Evolutionary conservation across 92 coral and sea anemone species (phyloP), one percentile per base, ranked within the genome.

Genomic region (Meandrina meandrites): DNA sequence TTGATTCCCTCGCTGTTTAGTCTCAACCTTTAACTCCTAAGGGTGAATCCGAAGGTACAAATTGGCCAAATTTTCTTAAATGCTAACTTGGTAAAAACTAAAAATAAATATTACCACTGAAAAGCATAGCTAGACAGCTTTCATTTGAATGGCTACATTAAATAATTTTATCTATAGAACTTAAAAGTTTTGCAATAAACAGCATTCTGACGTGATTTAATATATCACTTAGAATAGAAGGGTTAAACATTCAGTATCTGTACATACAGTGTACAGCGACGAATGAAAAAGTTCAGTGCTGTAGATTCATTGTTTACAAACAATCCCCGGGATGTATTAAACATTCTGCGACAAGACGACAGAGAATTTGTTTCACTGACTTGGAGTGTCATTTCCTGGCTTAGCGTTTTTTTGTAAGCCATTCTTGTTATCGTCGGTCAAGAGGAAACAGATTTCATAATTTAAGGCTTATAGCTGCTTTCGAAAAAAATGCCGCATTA

Each of bases 381-480:
- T 73, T 73, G 51, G 36, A 37, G 78, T 8, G 83, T 51, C 50
- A 58, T 79, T 79, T 80, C 75, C 84, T 58, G 84, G 75, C 66
- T 68, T 68, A 68, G 45, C 86, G 71, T 1, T 68, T 31, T 69
- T 57, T 69, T 16, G 78, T 68, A 68, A 48, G 86, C 78, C 58
- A 51, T 82, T 50, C 54, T 50, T 82, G 68, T 72, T 53, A 72
- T 71, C 79, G 24, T 24, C 53, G 51, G 53, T 48, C n/a, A 36
- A 83, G 69, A 50, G 77, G 77, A 83, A 83, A n/a, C 87, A 36
- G 47, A 24, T 28, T 54, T 73, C 16, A 9, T 71, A 37, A 73
- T 24, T 71, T 73, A 24, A 40, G 57, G 53, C 56, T 35, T 84
- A 53, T n/a, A 27, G 70, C 57, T 84, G 62, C 72, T 75, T 84